Base-by-base conservation (phyloP, 2,113 vertebrate species). In the Grallaria varia region DNA sequence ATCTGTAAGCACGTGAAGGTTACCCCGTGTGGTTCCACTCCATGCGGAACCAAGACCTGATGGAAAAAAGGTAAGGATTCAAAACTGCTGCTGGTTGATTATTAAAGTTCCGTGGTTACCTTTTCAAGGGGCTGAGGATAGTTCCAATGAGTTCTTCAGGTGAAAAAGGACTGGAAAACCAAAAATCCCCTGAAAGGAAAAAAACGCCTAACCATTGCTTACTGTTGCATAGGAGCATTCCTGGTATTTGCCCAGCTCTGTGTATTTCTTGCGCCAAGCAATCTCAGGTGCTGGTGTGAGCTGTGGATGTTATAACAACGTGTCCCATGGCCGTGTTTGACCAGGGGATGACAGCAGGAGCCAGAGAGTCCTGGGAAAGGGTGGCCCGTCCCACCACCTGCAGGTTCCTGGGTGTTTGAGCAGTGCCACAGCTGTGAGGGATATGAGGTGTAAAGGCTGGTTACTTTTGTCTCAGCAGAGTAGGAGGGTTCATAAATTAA, bases 401-500 rank as follows among this genome's bases (percentile, higher is more conserved):
- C 21, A 45, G 31, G 21, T 77, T 77, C 93, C 84, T 1, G 4
- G 82, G 3, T 76, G 1, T 89, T 89, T 93, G 79, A 79, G 82
- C 71, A 94, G 89, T 1, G 5, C 47, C 12, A 3, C 8, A 10
- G 45, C 76, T 42, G 71, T 37, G 83, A 30, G 15, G 77, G 88
- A 44, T 62, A 55, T 0, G 17, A 80, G 59, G 76, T 91, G 91
- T 69, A 73, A 93, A 88, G 68, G 69, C 62, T 95, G 72, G 94
- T 97, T 84, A 23, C 89, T 93, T 95, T 87, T 53, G 47, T 69
- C 93, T 87, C 86, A 39, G 8, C 11, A 21, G 59, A 10, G 67
- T 45, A 44, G 52, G 42, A 94, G 60, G 75, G 81, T 72, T 96
- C 93, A 60, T 67, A 96, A 97, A 87, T 73, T 3, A 44, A 55